These are phyloP conservation scores for Tragelaphus strepsiceros DNA, from an alignment of 2,113 vertebrate genomes.

Conservation along the genomic window DNA sequence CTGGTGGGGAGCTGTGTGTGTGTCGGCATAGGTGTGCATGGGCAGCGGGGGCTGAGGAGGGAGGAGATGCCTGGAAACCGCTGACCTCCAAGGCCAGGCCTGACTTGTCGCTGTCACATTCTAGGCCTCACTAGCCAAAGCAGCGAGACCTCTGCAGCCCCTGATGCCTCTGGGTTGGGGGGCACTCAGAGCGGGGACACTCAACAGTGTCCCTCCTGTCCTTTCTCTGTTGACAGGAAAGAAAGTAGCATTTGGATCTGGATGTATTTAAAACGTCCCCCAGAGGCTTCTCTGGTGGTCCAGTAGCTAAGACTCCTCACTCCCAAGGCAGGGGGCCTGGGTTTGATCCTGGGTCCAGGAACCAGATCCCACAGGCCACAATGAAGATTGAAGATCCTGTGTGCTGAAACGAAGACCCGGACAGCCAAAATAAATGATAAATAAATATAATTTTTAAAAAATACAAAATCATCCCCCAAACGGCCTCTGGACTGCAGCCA, in stretches of 20 bases:
- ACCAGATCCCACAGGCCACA: not conserved
- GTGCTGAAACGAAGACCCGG: not conserved
- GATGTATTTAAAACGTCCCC: constrained; percentile 46
- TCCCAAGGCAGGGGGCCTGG: not conserved
- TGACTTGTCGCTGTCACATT: not conserved
- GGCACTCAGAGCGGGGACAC: rapidly evolving
- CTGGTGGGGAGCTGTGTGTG: not conserved
- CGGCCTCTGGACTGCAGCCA: constrained; percentile 19
- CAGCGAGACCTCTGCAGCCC: not conserved
- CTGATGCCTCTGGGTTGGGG: not conserved
- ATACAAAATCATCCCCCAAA: not conserved
- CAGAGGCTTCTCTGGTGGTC: not conserved
- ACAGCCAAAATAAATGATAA: not conserved
- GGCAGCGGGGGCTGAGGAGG: not conserved
- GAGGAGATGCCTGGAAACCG: not conserved
- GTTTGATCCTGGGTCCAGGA: not conserved
- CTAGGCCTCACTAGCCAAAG: not conserved
- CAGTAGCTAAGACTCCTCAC: not conserved
- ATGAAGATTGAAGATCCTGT: not conserved
- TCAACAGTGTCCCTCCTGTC: not conserved
- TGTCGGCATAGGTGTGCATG: too few species aligned
- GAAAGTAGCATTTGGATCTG: constrained; percentile 35
- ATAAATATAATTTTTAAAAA: not conserved
- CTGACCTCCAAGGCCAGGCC: not conserved
- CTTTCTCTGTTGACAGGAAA: constrained; percentile 58